Evolutionary conservation across 2,797 vertebrate species (phyloP).

Genomic region (Melopsittacus undulatus): DNA sequence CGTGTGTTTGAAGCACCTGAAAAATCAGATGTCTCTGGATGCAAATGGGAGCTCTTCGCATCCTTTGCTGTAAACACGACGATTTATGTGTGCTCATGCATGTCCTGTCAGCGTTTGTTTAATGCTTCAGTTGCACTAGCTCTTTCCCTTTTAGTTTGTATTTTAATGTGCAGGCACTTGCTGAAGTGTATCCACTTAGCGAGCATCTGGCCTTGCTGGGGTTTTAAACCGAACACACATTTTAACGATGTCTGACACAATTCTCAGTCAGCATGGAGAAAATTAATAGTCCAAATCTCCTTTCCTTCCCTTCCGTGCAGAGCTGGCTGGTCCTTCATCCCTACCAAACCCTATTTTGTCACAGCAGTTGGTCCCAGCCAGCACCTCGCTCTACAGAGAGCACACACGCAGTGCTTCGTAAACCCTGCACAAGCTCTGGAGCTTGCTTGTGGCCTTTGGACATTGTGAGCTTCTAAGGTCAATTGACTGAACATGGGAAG

Average conservation of each 20-base stretch:
- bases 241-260: constrained; percentile 44
- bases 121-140: constrained; percentile 41
- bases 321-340: background rate
- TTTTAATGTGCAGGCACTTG: constrained; percentile 65
- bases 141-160: constrained; percentile 44
- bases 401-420: accelerated
- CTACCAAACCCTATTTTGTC: background rate
- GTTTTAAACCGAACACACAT: constrained; percentile 48
- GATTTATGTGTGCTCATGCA: constrained; percentile 61
- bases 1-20: background rate
- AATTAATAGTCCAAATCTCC: background rate
- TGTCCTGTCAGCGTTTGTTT: constrained; percentile 63
- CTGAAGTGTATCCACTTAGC: constrained; percentile 64
- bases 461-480: background rate
- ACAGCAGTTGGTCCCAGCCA: background rate
- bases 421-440: background rate
- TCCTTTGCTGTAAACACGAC: background rate
- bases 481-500: background rate
- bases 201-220: constrained; percentile 63
- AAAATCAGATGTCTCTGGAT: background rate
- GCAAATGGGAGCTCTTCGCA: constrained; percentile 3
- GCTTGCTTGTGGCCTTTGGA: background rate
- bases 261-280: background rate
- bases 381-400: background rate
- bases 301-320: background rate